Conservation (phyloP, 2,113 vertebrate genomes). For the Phyllopteryx taeniolatus region DNA sequence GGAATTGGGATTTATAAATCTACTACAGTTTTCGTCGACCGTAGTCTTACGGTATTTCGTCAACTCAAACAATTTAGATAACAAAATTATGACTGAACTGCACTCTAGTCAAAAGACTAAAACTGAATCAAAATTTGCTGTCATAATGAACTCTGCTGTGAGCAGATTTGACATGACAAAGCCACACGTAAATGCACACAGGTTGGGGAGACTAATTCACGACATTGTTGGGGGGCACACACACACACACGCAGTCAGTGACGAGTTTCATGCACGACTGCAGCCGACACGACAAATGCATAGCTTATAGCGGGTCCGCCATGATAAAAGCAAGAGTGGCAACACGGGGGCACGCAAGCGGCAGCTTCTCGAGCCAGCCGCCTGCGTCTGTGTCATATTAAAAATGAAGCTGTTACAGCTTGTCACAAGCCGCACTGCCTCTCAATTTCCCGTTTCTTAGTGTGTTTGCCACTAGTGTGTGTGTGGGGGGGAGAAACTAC, state of each 20-base stretch:
- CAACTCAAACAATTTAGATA: too few relatives aligned
- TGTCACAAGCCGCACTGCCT: constrained; percentile 32
- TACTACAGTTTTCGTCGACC: too few relatives aligned
- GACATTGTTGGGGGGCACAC: neutral
- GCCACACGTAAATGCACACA: constrained; percentile 7
- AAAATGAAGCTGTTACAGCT: constrained; percentile 66
- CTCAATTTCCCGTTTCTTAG: constrained; percentile 27
- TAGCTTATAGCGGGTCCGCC: constrained; percentile 51
- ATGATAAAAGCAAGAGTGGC: constrained; percentile 50
- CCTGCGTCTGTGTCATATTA: constrained; percentile 61
- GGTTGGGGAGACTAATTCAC: neutral
- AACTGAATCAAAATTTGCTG: too few relatives aligned
- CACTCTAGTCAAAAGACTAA: too few relatives aligned
- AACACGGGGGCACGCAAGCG: constrained; percentile 39
- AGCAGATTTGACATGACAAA: constrained; percentile 22
- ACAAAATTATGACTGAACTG: too few relatives aligned
- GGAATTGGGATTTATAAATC: too few relatives aligned
- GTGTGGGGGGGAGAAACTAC: neutral
- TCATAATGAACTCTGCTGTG: neutral
- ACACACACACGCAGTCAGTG: constrained; percentile 28
- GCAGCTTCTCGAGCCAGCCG: constrained; percentile 33
- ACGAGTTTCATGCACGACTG: constrained; percentile 66
- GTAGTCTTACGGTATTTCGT: too few relatives aligned
- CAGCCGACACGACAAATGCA: constrained; percentile 73
- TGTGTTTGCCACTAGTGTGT: neutral